Base-by-base conservation (phyloP, 2,888 invertebrate genomes). In the Drosophila meridionalis region DNA sequence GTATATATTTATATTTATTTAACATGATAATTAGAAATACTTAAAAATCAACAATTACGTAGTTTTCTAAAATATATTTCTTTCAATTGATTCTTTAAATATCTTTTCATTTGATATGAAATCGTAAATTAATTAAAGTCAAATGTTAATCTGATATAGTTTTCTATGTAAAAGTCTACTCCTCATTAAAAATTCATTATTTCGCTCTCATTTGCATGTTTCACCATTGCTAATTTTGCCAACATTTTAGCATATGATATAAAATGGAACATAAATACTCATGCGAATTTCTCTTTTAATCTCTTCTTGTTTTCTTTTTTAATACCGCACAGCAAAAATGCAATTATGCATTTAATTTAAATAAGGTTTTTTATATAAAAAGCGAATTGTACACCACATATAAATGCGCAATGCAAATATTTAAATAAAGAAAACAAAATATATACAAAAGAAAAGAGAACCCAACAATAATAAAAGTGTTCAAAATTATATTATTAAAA, bases 391-490 rank as follows among this genome's bases (percentile, higher is more conserved):
- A 70, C 53, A 73, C 65, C 70, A 80, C 68, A 69, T 64, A 85
- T 53, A 81, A 79, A 81, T 72, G 74, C 78, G 30, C 70, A 42
- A 87, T 73, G 84, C 87, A 89, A 76, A 73, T 74, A 72, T 65
- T 73, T 78, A 86, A 81, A 87, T 58, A 57, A 42, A 60, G 56
- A 63, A 58, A 14, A 40, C 26, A 63, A 60, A 65, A 62, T 60
- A 57, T 66, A 62, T 28, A 59, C 50, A 28, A 20, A 43, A 56
- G 28, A 53, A 50, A 52, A 38, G 57, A 43, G 45, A 59, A 43
- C 57, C 64, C 69, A 78, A 69, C 80, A 76, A 78, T 76, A 81
- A 76, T 70, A 82, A 83, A 87, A 75, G 85, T 86, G 85, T 87
- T 86, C 85, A 85, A 80, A 80, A 75, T 55, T 76, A 69, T 80